A percentile compares a stretch with the other conserved stretches of the same genome.
Conservation (phyloP, 2,113 vertebrate genomes). For the Otocyon megalotis region DNA sequence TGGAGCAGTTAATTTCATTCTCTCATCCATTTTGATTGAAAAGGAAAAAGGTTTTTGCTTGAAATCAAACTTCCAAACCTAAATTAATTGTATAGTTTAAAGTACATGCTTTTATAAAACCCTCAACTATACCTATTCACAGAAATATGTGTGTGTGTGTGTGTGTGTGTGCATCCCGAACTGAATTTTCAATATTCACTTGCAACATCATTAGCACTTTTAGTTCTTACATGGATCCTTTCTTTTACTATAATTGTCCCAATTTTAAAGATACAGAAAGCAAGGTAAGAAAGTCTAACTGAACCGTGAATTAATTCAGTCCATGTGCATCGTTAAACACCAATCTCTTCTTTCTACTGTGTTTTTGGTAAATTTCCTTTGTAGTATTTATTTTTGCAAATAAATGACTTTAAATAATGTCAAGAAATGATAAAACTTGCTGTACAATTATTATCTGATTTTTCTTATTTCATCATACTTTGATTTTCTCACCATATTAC, state of each 20-base stretch:
- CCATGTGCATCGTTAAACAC: neutral
- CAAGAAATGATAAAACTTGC: neutral
- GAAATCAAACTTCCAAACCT: neutral
- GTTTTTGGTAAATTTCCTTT: neutral
- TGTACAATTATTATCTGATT: neutral
- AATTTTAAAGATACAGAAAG: neutral
- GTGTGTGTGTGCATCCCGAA: neutral
- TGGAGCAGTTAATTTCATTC: neutral
- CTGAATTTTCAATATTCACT: neutral
- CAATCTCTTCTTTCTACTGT: neutral
- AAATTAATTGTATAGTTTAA: neutral
- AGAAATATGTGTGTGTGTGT: neutral
- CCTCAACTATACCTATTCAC: neutral
- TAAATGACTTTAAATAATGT: neutral
- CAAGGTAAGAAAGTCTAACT: neutral
- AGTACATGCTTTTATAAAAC: neutral
- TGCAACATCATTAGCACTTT: neutral
- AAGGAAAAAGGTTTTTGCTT: neutral
- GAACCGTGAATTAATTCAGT: neutral
- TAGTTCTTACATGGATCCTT: neutral
- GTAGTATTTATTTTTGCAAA: neutral
- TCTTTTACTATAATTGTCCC: neutral
- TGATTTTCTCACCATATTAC: neutral
- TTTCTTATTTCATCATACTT: neutral
- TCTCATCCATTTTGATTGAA: constrained; percentile 39